Conservation (phyloP, 2,113 vertebrate species). For the Anolis carolinensis region DNA sequence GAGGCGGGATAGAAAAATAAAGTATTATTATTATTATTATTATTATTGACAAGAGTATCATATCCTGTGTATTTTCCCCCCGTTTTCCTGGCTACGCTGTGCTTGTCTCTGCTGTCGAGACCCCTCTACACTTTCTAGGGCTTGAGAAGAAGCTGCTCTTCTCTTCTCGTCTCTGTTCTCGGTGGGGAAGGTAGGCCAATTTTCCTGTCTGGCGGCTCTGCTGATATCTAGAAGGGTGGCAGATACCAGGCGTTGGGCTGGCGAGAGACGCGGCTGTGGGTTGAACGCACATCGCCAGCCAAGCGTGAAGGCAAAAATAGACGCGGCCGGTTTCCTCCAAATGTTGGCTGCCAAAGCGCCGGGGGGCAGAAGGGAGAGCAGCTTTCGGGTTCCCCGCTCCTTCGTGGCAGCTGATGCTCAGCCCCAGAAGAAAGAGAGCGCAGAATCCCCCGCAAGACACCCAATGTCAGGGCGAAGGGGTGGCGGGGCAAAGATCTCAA, state of each 20-base stretch:
- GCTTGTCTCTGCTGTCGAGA: too few relatives aligned
- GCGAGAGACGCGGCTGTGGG: too few relatives aligned
- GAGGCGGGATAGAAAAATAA: too few relatives aligned
- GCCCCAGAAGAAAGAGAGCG: background rate
- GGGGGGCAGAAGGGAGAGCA: too few relatives aligned
- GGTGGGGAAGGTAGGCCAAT: conserved; percentile 35
- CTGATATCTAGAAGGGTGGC: background rate
- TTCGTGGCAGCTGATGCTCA: too few relatives aligned
- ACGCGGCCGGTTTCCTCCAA: fast-evolving
- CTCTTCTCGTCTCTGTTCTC: background rate
- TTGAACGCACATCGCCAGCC: background rate
- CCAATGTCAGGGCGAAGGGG: too few relatives aligned
- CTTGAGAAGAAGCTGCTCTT: conserved; percentile 9
- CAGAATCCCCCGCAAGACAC: background rate
- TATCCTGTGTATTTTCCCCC: too few relatives aligned
- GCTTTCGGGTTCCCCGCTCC: background rate
- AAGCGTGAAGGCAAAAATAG: background rate
- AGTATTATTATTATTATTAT: too few relatives aligned
- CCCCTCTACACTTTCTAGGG: too few relatives aligned
- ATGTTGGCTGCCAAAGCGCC: fast-evolving
- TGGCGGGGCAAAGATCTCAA: too few relatives aligned
- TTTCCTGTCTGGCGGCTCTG: conserved; percentile 46
- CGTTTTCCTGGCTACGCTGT: too few relatives aligned
- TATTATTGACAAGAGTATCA: too few relatives aligned
- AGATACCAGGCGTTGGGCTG: background rate